phyloP scores from a whole-genome alignment of 2,113 vertebrate species.

The Sceloporus tristichus region DNA sequence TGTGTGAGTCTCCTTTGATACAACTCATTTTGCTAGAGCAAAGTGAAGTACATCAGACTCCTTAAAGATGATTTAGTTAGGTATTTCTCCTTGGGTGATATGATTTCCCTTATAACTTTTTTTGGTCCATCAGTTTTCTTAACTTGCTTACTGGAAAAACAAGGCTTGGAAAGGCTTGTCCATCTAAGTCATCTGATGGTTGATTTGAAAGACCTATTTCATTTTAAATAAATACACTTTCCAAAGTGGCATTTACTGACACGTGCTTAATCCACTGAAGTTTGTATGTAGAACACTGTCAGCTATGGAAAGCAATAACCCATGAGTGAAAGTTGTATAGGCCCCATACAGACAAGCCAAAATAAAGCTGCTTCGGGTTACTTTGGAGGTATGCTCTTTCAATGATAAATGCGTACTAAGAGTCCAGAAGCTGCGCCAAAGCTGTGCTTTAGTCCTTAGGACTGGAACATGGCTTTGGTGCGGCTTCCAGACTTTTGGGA shows the following conservation, averaged over 20 bases:
- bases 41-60: neutral
- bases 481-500: too few species aligned
- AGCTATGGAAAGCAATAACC: neutral
- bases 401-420: too few species aligned
- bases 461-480: too few species aligned
- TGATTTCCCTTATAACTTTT: neutral
- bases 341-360: too few species aligned
- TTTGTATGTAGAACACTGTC: neutral
- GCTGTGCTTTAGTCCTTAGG: too few species aligned
- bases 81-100: neutral
- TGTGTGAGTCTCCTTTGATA: neutral
- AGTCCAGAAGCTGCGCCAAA: too few species aligned
- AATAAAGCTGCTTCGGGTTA: too few species aligned
- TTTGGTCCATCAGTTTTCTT: neutral
- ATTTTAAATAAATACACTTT: neutral
- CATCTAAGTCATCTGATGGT: neutral
- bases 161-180: neutral
- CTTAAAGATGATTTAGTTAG: neutral
- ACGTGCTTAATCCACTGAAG: neutral
- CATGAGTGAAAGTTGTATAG: too few species aligned
- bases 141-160: neutral
- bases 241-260: neutral
- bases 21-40: neutral
- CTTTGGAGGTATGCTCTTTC: too few species aligned
- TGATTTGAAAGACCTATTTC: slow-evolving; percentile 10